Conservation (phyloP, 2,113 vertebrate genomes). For the Ptilorrhoa leucosticta region DNA sequence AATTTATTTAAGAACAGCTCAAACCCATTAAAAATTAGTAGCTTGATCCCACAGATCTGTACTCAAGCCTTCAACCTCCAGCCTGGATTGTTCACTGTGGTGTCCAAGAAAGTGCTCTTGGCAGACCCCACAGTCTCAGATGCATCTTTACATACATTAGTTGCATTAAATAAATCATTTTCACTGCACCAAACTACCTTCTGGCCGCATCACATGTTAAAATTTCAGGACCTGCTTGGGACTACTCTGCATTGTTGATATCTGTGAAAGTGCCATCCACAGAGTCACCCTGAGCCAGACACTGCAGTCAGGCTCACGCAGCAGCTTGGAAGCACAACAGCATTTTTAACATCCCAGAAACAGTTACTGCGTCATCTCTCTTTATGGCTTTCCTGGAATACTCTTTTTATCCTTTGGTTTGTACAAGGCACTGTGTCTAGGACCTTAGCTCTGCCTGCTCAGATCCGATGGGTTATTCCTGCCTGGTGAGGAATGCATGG, state of each 20-base stretch:
- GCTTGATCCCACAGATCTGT: neutral
- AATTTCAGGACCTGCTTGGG: neutral
- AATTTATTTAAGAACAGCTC: neutral
- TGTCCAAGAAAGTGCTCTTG: neutral
- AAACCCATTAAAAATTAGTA: neutral
- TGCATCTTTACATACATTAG: neutral
- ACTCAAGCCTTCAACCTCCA: neutral
- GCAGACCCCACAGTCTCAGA: neutral
- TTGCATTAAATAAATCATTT: neutral
- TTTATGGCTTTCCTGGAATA: slow-evolving; percentile 21
- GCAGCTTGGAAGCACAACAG: neutral
- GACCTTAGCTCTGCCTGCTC: neutral
- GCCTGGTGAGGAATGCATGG: neutral
- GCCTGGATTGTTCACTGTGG: neutral
- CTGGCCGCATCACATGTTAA: neutral
- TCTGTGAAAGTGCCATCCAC: neutral
- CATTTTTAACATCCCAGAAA: slow-evolving; percentile 13
- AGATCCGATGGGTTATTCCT: neutral
- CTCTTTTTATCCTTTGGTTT: neutral
- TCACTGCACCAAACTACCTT: neutral
- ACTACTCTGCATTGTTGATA: neutral
- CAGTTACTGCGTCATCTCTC: neutral
- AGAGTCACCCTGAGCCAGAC: neutral
- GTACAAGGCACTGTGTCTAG: neutral
- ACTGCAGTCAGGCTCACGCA: neutral